Evolutionary conservation across 1,140 invertebrate species (phyloP).

Genomic region (Brevipalpus yothersi): DNA sequence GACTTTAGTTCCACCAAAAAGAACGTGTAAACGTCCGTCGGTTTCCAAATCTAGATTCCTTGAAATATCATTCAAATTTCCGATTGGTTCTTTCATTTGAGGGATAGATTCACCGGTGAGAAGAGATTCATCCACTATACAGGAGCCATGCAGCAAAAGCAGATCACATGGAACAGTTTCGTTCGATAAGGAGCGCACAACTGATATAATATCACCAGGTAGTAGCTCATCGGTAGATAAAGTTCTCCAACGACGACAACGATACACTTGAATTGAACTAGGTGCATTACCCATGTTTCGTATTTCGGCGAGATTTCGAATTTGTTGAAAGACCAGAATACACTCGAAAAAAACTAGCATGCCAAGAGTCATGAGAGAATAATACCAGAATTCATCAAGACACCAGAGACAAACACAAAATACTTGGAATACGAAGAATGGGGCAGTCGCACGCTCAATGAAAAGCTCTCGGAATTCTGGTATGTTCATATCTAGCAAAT

Average conservation of each 20-base stretch:
- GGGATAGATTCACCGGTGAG: conserved; percentile 93
- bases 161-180: conserved; percentile 94
- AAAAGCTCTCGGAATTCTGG: conserved; percentile 92
- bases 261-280: conserved; percentile 68
- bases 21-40: conserved; percentile 74
- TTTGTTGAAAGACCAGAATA: conserved; percentile 88
- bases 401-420: conserved; percentile 98
- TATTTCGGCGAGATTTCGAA: conserved; percentile 96
- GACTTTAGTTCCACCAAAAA: conserved; percentile 93
- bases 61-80: conserved; percentile 35
- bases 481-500: conserved; percentile 64
- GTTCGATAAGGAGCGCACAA: conserved; percentile 48
- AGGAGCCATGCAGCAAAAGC: conserved; percentile 68
- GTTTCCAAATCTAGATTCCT: conserved; percentile 50
- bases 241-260: conserved; percentile 71
- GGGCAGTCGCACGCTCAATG: conserved; percentile 86
- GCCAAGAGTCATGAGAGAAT: conserved; percentile 84
- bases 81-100: conserved; percentile 95
- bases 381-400: conserved; percentile 93
- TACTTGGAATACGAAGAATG: conserved; percentile 82
- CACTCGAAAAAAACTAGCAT: conserved; percentile 97
- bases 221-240: conserved; percentile 65
- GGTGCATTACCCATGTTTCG: conserved; percentile 99
- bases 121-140: conserved; percentile 95
- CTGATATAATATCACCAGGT: conserved; percentile 88